phyloP scores from a whole-genome alignment of 1,140 invertebrate genomes.

The Eulimnadia texana region DNA sequence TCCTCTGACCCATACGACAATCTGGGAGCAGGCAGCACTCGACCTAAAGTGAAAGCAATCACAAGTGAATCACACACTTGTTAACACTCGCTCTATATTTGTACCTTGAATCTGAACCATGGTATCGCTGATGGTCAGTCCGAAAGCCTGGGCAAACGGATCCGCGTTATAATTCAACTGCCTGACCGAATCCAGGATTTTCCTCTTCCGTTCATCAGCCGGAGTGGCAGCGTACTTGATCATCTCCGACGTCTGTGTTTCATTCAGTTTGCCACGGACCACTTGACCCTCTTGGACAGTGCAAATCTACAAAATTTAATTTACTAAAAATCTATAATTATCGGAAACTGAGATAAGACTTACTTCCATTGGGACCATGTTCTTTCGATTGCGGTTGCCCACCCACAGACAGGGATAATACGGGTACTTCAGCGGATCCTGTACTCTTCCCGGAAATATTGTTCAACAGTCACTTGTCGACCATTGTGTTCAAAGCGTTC shows the following conservation, averaged over 20 bases:
- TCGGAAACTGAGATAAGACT: neutral
- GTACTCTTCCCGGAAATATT: conserved; percentile 7
- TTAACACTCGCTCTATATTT: neutral
- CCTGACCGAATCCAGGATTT: conserved; percentile 36
- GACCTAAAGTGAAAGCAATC: neutral
- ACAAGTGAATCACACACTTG: neutral
- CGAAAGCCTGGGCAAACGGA: conserved; percentile 7
- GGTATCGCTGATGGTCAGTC: neutral
- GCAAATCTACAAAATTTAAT: conserved; percentile 32
- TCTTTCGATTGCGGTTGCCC: neutral
- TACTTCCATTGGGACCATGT: conserved; percentile 17
- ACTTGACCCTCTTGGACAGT: conserved; percentile 42
- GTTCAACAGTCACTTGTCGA: neutral
- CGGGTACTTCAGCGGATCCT: neutral
- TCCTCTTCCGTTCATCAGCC: conserved; percentile 39
- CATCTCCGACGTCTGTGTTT: conserved; percentile 45
- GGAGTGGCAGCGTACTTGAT: conserved; percentile 44
- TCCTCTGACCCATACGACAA: neutral
- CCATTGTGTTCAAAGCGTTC: conserved; percentile 13
- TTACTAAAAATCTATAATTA: neutral
- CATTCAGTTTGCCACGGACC: conserved; percentile 35
- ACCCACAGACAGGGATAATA: conserved; percentile 15
- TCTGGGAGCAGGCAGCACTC: conserved; percentile 9
- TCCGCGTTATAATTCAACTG: conserved; percentile 1
- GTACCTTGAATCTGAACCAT: conserved; percentile 10